Evolutionary conservation across 1,140 invertebrate genomes (phyloP).

Genomic region (Solen grandis): DNA sequence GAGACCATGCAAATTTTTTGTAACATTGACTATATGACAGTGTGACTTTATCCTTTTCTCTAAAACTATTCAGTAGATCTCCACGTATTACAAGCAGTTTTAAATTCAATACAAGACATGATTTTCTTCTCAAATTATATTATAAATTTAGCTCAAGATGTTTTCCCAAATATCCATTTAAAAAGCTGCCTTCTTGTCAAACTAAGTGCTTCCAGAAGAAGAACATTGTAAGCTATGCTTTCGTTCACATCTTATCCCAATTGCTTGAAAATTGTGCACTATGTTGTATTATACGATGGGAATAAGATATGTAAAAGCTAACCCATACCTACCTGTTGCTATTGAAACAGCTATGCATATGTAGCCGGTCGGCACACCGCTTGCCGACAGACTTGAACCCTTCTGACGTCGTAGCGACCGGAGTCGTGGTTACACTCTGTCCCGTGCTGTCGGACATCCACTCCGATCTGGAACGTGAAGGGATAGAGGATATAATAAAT

Average conservation of each 20-base stretch:
- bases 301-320: not conserved
- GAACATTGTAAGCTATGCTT: not conserved
- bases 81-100: no score
- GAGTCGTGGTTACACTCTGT: constrained; percentile 18
- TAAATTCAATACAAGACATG: not conserved
- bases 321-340: constrained; percentile 20
- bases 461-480: no score
- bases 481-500: no score
- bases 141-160: no score
- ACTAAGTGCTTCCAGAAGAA: not conserved
- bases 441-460: no score
- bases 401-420: constrained; percentile 8
- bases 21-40: no score
- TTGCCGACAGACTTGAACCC: constrained; percentile 38
- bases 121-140: not conserved
- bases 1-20: no score
- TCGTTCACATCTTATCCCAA: no score
- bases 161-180: no score
- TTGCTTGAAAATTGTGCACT: not conserved
- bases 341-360: constrained; percentile 9
- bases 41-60: no score
- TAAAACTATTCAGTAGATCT: no score
- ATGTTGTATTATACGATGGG: not conserved
- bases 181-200: not conserved
- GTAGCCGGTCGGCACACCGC: constrained; percentile 43